Evolutionary conservation across 2,113 vertebrate genomes (phyloP).

Genomic region (Perognathus longimembris): DNA sequence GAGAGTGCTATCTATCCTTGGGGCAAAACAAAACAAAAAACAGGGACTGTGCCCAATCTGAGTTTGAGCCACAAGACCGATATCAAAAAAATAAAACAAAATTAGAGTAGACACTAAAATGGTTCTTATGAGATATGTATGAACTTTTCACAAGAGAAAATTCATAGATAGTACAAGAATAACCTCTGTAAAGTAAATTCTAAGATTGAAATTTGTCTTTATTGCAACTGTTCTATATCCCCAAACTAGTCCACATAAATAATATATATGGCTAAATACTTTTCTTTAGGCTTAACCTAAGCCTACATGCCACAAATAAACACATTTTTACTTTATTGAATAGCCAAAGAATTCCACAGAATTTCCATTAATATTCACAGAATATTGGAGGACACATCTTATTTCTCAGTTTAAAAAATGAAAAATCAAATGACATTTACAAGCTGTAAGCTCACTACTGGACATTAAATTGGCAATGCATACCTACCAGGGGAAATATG

Average conservation of each 20-base stretch:
- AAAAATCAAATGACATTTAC: slow-evolving; percentile 54
- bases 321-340: slow-evolving; percentile 14
- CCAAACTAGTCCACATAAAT: neutral
- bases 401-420: slow-evolving; percentile 52
- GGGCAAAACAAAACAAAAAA: too few species aligned
- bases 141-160: neutral
- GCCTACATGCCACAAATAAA: neutral
- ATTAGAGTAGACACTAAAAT: too few species aligned
- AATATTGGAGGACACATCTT: slow-evolving; percentile 33
- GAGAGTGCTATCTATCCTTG: neutral
- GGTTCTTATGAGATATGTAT: neutral
- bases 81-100: too few species aligned
- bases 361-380: slow-evolving; percentile 39
- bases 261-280: neutral
- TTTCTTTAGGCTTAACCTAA: slow-evolving; percentile 28
- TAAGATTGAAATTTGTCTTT: neutral
- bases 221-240: slow-evolving; percentile 1
- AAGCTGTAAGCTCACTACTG: neutral
- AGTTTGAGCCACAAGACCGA: too few species aligned
- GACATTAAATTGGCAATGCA: slow-evolving; percentile 1
- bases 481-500: slow-evolving; percentile 32
- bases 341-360: neutral
- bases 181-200: neutral
- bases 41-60: too few species aligned
- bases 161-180: neutral